phyloP scores from a whole-genome alignment of 2,797 vertebrate species.

The Iguana delicatissima region DNA sequence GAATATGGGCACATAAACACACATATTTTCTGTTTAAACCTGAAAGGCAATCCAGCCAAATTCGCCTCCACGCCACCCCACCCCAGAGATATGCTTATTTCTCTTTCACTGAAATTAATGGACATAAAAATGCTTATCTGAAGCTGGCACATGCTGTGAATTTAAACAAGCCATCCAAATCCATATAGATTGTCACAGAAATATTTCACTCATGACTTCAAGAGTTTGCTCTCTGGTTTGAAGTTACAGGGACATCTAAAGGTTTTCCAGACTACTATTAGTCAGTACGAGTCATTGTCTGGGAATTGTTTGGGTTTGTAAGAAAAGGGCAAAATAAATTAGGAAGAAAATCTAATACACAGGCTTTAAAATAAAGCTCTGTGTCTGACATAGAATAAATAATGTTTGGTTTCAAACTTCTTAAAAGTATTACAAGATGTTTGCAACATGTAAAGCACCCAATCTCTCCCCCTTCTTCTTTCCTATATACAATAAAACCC shows the following conservation, averaged over 20 bases:
- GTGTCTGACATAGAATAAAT: slow-evolving; percentile 45
- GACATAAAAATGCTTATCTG: not conserved
- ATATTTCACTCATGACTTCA: slow-evolving; percentile 76
- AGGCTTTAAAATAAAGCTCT: slow-evolving; percentile 58
- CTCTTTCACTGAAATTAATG: not conserved
- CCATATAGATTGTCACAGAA: slow-evolving; percentile 69
- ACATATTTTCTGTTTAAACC: not conserved
- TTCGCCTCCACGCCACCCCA: no score
- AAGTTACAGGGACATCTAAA: slow-evolving; percentile 73
- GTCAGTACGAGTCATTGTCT: slow-evolving; percentile 78
- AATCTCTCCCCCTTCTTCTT: no score
- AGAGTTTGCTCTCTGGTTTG: slow-evolving; percentile 75
- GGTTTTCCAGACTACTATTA: slow-evolving; percentile 77
- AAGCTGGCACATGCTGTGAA: not conserved
- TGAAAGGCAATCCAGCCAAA: not conserved
- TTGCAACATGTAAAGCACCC: no score
- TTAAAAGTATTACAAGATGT: no score
- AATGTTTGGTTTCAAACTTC: slow-evolving; percentile 25
- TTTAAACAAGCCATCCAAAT: slow-evolving; percentile 57
- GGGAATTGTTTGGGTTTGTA: slow-evolving; percentile 76
- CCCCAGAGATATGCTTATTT: not conserved
- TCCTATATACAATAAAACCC: slow-evolving; percentile 6
- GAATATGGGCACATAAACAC: not conserved
- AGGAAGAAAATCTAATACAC: slow-evolving; percentile 71
- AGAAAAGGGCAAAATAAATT: slow-evolving; percentile 74